Conservation (phyloP, 2,113 vertebrate genomes). For the human region GRCh38 chr5:5961001-5961500, state of each 20-base stretch:
- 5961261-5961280: neutral
- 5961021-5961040: no score
- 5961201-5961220: no score
- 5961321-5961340: no score
- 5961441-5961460: neutral
- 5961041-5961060: fast-evolving
- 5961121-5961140: fast-evolving
- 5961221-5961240: neutral
- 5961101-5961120: neutral
- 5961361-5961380: neutral
- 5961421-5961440: fast-evolving
- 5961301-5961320: neutral
- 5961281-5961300: neutral
- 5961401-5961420: neutral
- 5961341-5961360: neutral
- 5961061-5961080: fast-evolving
- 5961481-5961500: no score
- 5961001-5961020: neutral
- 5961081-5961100: neutral
- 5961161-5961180: neutral
- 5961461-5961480: neutral
- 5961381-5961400: neutral
- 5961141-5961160: no score
- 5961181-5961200: neutral
- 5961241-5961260: neutral